These are phyloP conservation scores for Lepidocolaptes lacrymiger DNA, from an alignment of 2,797 vertebrate species.

Conservation along the genomic window DNA sequence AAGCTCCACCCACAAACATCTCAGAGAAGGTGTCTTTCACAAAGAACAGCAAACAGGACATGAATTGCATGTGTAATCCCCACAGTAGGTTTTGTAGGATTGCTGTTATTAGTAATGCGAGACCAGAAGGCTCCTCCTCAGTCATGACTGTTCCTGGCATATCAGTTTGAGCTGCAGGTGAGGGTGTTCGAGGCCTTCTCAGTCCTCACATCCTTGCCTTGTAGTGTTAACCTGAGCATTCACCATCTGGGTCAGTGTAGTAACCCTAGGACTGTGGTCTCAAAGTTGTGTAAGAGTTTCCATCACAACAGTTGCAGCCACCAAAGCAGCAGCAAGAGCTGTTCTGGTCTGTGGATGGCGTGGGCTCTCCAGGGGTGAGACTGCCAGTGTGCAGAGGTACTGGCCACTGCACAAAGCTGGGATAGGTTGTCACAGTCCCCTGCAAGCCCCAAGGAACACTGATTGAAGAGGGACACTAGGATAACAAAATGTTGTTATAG, in stretches of 20 bases:
- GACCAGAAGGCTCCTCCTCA: not conserved
- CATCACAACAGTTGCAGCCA: not conserved
- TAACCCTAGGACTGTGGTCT: not conserved
- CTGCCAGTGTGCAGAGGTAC: not conserved
- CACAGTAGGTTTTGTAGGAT: not conserved
- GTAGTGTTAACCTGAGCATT: not conserved
- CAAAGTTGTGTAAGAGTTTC: not conserved
- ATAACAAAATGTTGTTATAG: not conserved
- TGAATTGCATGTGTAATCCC: not conserved
- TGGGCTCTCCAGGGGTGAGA: not conserved
- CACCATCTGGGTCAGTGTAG: not conserved
- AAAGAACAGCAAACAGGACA: not conserved
- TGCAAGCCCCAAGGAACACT: not conserved
- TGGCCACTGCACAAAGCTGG: rapidly evolving
- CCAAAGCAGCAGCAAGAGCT: not conserved
- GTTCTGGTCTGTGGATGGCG: not conserved
- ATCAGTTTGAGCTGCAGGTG: not conserved
- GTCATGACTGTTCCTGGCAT: not conserved
- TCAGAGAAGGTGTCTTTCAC: not conserved
- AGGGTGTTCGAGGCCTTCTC: not conserved
- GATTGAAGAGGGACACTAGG: not conserved
- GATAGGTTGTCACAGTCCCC: not conserved
- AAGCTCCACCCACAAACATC: not conserved
- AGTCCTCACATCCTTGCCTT: not conserved
- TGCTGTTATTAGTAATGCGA: not conserved